phyloP scores from a whole-genome alignment of 2,888 invertebrate genomes.

The Perizoma flavofasciatum region DNA sequence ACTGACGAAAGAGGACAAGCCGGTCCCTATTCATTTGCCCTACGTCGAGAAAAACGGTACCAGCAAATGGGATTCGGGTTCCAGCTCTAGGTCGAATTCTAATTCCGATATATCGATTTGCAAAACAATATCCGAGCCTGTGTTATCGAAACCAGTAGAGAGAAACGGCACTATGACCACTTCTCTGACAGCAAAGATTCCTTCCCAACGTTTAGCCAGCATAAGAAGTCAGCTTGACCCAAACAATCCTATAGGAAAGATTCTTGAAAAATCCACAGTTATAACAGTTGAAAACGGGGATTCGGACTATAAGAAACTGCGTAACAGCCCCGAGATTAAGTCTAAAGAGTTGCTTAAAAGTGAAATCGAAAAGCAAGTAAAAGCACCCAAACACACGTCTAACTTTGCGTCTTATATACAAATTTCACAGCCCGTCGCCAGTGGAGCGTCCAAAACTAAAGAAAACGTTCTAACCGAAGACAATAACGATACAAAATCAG shows the following conservation, averaged over 20 bases:
- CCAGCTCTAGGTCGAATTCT: slow-evolving; percentile 68
- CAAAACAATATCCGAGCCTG: slow-evolving; percentile 76
- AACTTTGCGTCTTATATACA: slow-evolving; percentile 86
- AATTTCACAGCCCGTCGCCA: slow-evolving; percentile 77
- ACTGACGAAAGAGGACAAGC: slow-evolving; percentile 70
- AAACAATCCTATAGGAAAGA: slow-evolving; percentile 80
- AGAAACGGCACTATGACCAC: slow-evolving; percentile 64
- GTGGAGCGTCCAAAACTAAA: slow-evolving; percentile 67
- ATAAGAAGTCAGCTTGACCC: slow-evolving; percentile 79
- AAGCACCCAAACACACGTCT: slow-evolving; percentile 80
- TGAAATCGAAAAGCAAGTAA: slow-evolving; percentile 75
- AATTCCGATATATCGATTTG: slow-evolving; percentile 74
- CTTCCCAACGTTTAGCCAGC: slow-evolving; percentile 72
- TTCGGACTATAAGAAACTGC: slow-evolving; percentile 44
- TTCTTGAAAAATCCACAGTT: slow-evolving; percentile 79
- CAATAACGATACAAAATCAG: slow-evolving; percentile 51
- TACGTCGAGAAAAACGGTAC: slow-evolving; percentile 69
- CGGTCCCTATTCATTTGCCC: slow-evolving; percentile 76
- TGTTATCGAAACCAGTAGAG: slow-evolving; percentile 66
- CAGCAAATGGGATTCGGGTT: slow-evolving; percentile 63
- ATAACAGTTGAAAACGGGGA: slow-evolving; percentile 77
- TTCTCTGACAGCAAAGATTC: slow-evolving; percentile 67
- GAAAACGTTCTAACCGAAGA: slow-evolving; percentile 52
- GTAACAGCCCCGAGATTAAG: slow-evolving; percentile 45
- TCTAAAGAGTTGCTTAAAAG: slow-evolving; percentile 62